Evolutionary conservation across 2,888 invertebrate species (phyloP).

Genomic region (Eilema sororculum): DNA sequence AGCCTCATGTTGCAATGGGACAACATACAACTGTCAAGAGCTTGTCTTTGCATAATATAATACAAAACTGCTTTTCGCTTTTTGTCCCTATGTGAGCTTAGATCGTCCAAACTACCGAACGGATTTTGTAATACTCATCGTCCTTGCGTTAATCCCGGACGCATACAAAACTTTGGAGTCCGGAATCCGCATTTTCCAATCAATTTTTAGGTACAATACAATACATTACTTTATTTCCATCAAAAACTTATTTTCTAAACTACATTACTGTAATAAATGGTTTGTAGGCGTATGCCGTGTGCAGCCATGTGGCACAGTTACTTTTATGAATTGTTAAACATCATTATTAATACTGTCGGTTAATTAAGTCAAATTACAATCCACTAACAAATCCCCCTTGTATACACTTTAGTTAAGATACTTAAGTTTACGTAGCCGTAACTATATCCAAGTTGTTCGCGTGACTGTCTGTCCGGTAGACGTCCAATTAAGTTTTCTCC

Average conservation of each 20-base stretch:
- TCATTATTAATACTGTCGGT: neutral
- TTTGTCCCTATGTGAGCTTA: neutral
- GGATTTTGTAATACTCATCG: neutral
- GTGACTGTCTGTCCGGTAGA: slow-evolving; percentile 67
- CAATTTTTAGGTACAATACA: no score
- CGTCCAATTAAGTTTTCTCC: slow-evolving; percentile 79
- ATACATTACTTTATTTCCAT: no score
- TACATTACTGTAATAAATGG: no score
- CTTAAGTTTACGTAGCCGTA: slow-evolving; percentile 32
- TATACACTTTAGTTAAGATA: slow-evolving; percentile 19
- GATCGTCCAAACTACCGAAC: neutral
- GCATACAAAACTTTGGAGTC: no score
- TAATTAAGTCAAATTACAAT: neutral
- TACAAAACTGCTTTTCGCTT: neutral
- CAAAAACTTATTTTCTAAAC: no score
- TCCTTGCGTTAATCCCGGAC: no score
- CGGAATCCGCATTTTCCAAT: no score
- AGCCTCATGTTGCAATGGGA: no score
- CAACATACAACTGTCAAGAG: neutral
- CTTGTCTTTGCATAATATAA: neutral
- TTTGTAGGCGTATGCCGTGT: no score
- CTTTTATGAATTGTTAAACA: neutral
- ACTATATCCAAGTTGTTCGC: slow-evolving; percentile 57
- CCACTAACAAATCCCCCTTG: slow-evolving; percentile 6
- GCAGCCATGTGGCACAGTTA: no score